Base-by-base conservation (phyloP, 2,888 invertebrate species). In the Minunthozetes semirufus region DNA sequence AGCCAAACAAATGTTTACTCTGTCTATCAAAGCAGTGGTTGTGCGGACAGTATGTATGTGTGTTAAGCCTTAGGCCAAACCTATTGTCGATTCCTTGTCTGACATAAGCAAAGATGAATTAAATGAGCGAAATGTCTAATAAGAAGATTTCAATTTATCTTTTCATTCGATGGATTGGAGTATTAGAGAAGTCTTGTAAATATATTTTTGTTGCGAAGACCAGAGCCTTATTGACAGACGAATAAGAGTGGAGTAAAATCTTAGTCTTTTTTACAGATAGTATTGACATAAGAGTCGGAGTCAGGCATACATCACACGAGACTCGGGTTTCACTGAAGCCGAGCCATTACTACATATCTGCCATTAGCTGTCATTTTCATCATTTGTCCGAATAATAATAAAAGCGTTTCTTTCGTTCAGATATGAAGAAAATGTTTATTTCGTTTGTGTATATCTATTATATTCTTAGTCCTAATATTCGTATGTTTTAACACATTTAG, bases 301-400 rank as follows among this genome's bases (percentile, higher is more conserved):
- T 56, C 19, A 22, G 22, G 9, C 22, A 22, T 5, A 56, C 19
- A 56, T 17, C 56, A 56, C 3, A 56, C 19, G 33, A 33, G 33
- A 5, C 4, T 56, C 56, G n/a, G 13, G 56, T 56, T 56, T 56
- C n/a, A n/a, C 3, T 56, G 2, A 11, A 48, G 46, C 46, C 46
- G 13, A 15, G 13, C 2, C 46, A 33, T 48, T 48, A 48, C 46
- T 48, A 13, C 48, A 56, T 56, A 4, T n/a, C 56, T 56, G n/a
- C 56, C 56, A 56, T 56, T 56, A 56, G 56, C 56, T 56, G 56
- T 56, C 56, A 56, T 56, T 56, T 56, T 56, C 19, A 56, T 56
- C 56, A 56, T 56, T 56, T 56, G n/a, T 3, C 22, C 56, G n/a
- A 56, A 56, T 56, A 56, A 56, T 56, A 56, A 48, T 48, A 19